Percentiles rank a stretch among this genome's conserved stretches.
Evolutionary conservation across 1,140 invertebrate genomes (phyloP).

Genomic region (Macrobrachium nipponense): DNA sequence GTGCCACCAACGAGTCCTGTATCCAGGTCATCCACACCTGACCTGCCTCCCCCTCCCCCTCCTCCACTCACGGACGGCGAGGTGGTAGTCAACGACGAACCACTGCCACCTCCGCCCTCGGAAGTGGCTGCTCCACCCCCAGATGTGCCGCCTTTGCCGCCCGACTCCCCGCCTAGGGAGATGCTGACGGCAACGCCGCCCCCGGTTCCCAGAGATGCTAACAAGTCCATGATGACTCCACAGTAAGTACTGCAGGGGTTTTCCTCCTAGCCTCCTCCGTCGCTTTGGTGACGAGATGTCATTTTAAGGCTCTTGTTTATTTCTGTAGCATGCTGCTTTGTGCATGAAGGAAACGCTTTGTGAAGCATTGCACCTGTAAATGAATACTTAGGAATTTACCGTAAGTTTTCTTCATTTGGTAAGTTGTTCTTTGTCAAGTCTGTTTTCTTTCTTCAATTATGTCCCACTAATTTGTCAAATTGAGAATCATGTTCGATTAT

Average conservation of each 20-base stretch:
- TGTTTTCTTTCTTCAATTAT: no score
- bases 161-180: constrained; percentile 28
- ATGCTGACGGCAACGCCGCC: constrained; percentile 33
- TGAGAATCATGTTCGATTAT: no score
- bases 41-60: constrained; percentile 62
- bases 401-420: no score
- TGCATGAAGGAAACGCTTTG: no score
- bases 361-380: no score
- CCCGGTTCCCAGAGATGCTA: constrained; percentile 12
- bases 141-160: constrained; percentile 32
- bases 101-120: constrained; percentile 65
- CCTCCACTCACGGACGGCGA: constrained; percentile 52
- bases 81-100: constrained; percentile 64
- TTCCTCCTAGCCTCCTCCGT: no score
- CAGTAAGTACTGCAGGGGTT: constrained; percentile 25
- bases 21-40: constrained; percentile 62
- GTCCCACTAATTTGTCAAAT: no score
- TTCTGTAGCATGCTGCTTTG: no score
- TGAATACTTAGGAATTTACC: no score
- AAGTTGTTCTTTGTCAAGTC: no score
- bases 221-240: constrained; percentile 25
- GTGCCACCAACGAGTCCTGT: constrained; percentile 41
- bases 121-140: constrained; percentile 40
- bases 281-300: no score
- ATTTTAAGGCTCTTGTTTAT: no score